These are phyloP conservation scores for Ranitomeya variabilis DNA, from an alignment of 2,113 vertebrate genomes.

Conservation along the genomic window DNA sequence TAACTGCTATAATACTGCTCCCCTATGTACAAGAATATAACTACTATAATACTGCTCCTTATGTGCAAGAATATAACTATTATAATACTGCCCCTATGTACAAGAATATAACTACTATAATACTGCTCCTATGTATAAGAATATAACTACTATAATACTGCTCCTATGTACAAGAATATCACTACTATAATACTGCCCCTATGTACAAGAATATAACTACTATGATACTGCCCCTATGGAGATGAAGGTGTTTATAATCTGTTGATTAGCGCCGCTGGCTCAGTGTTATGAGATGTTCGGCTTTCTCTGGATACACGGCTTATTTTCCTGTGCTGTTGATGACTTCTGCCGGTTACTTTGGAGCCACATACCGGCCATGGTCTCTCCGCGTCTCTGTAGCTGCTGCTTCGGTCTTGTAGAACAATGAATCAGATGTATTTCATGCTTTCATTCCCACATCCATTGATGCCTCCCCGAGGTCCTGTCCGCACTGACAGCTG, in stretches of 20 bases:
- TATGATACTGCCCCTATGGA: not conserved
- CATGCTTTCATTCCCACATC: conserved; percentile 47
- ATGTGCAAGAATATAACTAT: too few species aligned
- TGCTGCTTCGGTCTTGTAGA: conserved; percentile 7
- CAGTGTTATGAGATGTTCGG: not conserved
- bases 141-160: too few species aligned
- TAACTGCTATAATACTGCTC: too few species aligned
- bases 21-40: too few species aligned
- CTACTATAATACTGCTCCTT: too few species aligned
- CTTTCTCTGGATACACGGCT: not conserved
- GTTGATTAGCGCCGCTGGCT: not conserved
- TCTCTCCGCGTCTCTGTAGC: not conserved
- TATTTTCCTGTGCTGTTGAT: not conserved
- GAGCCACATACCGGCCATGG: not conserved
- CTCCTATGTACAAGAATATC: too few species aligned
- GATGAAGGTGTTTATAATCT: too few species aligned
- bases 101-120: too few species aligned
- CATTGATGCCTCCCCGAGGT: conserved; percentile 38
- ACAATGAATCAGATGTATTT: conserved; percentile 40
- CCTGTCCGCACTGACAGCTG: conserved; percentile 50
- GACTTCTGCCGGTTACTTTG: not conserved
- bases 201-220: not conserved
- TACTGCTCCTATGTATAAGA: too few species aligned
- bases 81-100: too few species aligned
- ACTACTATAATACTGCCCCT: too few species aligned